A percentile compares a stretch with the other conserved stretches of the same genome.
Conservation (phyloP, 37 sponge, comb jelly and placozoan genomes). For the Axinella damicornis region DNA sequence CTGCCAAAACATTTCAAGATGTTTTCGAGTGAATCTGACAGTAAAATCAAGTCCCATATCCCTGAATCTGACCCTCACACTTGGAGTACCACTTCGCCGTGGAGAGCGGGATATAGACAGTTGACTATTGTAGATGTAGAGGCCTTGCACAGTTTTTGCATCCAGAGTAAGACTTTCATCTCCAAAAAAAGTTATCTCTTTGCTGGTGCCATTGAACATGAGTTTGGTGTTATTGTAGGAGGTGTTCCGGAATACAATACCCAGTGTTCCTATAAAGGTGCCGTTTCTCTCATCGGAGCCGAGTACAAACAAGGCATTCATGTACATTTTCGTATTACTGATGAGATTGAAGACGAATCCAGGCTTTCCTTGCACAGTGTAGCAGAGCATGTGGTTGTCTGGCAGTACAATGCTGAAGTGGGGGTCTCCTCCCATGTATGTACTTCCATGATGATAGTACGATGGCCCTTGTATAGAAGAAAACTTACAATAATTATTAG, state of each 20-base stretch:
- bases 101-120: background rate
- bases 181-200: background rate
- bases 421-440: background rate
- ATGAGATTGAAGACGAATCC: conserved; percentile 10
- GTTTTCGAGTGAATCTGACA: background rate
- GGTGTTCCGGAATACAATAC: background rate
- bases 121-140: background rate
- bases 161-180: background rate
- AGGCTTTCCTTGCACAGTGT: conserved; percentile 14
- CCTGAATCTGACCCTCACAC: background rate
- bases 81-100: background rate
- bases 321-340: background rate
- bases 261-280: background rate
- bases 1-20: conserved; percentile 11
- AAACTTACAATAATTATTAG: too few relatives aligned
- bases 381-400: background rate
- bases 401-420: background rate
- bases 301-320: conserved; percentile 5
- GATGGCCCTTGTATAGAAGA: too few relatives aligned
- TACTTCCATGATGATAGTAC: too few relatives aligned
- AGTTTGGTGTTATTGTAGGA: background rate
- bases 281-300: background rate
- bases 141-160: background rate
- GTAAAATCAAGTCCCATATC: background rate
- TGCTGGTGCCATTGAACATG: background rate